Base-by-base conservation (phyloP, 2,113 vertebrate genomes). In the Tachysurus vachellii region DNA sequence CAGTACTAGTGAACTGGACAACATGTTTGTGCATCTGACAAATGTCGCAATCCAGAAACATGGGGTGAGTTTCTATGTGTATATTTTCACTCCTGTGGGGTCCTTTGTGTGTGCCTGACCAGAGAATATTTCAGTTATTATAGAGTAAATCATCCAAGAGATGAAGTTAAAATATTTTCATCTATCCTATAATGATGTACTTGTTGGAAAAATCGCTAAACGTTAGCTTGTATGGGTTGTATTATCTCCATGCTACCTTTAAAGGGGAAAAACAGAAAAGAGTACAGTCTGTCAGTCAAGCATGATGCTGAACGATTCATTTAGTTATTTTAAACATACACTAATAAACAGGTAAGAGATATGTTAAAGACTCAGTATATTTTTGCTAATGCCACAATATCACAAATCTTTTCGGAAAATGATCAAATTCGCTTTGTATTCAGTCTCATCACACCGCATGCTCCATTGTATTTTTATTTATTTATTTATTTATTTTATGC, bases 11-110 rank as follows among this genome's bases (percentile, higher is more conserved):
- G 98, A 99, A 86, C 90, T 99, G 92, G 98, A 99, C 93, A 99
- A 99, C 93, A 99, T 99, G 97, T 99, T 99, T 88, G 97, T 99
- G 0, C 98, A 99, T 61, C 98, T 99, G 84, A 99, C 98, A 57
- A 99, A 99, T 0, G 98, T 99, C 62, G 98, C 98, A 92, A 99
- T 99, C 89, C 98, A 99, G 91, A 99, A 98, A 83, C 98, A 99
- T 0, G 98, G 98, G 93, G 98, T 97, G 87, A 94, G 96, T 86
- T 42, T 28, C 61, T 84, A 7, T 64, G 19, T n/a, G 73, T 85
- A 11, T 86, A 2, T 85, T 56, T 76, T 61, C 77, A n/a, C 28
- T 61, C 19, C 31, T 57, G 12, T 26, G 28, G 23, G 9, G 77
- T 57, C n/a, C 16, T 80, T 56, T 77, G 8, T 42, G 68, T 36